phyloP scores from a whole-genome alignment of 2,797 vertebrate species.

The Microchirus variegatus region DNA sequence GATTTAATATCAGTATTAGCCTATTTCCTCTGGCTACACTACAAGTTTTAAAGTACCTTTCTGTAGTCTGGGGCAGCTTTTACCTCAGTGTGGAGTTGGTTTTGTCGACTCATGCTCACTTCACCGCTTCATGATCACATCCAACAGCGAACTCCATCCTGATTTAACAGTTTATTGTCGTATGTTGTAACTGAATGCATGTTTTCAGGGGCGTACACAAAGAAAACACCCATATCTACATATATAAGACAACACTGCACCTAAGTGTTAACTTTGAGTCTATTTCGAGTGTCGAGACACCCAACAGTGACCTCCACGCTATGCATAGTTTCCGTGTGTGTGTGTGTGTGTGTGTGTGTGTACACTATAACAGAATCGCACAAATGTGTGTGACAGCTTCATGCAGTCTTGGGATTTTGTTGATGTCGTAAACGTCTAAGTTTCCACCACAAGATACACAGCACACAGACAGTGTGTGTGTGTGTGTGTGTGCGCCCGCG shows the following conservation, averaged over 20 bases:
- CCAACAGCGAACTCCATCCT: not conserved
- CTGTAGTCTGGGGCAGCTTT: conserved; percentile 49
- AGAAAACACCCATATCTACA: too few species aligned
- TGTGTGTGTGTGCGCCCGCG: conserved; percentile 23
- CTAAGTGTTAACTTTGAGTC: not conserved
- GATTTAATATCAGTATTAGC: not conserved
- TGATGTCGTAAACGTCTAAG: not conserved
- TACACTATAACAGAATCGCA: conserved; percentile 15
- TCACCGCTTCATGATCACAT: conserved; percentile 53
- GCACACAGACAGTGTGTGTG: not conserved
- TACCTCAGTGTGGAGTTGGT: conserved; percentile 45
- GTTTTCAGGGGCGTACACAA: too few species aligned
- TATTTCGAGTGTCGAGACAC: not conserved
- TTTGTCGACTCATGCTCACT: conserved; percentile 33
- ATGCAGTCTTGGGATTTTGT: not conserved
- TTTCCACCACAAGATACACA: not conserved
- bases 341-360: conserved; percentile 23
- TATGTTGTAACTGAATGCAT: not conserved
- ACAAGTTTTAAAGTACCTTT: not conserved
- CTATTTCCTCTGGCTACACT: not conserved
- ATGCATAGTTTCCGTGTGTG: conserved; percentile 39
- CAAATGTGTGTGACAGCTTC: not conserved
- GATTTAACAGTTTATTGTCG: conserved; percentile 5
- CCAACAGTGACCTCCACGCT: conserved; percentile 1
- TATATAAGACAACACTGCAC: not conserved